Evolutionary conservation across 2,888 invertebrate species (phyloP), one percentile per base, ranked within the genome.

Genomic region (Malachius bipustulatus): DNA sequence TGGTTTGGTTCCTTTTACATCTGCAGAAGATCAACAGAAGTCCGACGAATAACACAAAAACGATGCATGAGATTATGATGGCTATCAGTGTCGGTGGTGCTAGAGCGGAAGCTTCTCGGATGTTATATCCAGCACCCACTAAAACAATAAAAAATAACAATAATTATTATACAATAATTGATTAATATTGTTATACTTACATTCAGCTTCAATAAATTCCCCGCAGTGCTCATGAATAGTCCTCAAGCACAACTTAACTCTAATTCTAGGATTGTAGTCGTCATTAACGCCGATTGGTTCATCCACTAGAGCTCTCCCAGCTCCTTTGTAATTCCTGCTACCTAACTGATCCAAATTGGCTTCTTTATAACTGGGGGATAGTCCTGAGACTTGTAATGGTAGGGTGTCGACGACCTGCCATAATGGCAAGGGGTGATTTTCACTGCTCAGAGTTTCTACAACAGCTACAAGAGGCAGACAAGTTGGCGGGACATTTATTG

Each of bases 211-310:
- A 1, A 79, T 71, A 59, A 81, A 82, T 27, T 83, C 83, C 16
- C 89, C 83, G 62, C 89, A 88, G 46, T 82, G 79, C 37, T 85
- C 81, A 34, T 77, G 76, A 57, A 83, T 83, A 30, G 79, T 75
- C 48, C 80, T 74, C 34, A 90, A 66, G 51, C 91, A 91, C 19
- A 91, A 68, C 49, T 83, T 82, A 10, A 89, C 79, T 32, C 87
- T 69, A 29, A 90, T 75, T 42, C 77, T 66, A 1, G 80, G 74
- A 57, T 71, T 75, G 52, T 66, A 67, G 42, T 77, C 77, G 45
- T 79, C 71, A 2, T 68, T 63, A 16, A 73, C 57, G 1, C 72
- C 68, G 15, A 72, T 67, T 24, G 72, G 70, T 41, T 73, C 69
- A 35, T 65, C 63, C 0, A 65, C 68, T 29, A 73, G 48, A 12